Conservation (phyloP, 2,113 vertebrate genomes). For the Phalacrocorax brasilianus region DNA sequence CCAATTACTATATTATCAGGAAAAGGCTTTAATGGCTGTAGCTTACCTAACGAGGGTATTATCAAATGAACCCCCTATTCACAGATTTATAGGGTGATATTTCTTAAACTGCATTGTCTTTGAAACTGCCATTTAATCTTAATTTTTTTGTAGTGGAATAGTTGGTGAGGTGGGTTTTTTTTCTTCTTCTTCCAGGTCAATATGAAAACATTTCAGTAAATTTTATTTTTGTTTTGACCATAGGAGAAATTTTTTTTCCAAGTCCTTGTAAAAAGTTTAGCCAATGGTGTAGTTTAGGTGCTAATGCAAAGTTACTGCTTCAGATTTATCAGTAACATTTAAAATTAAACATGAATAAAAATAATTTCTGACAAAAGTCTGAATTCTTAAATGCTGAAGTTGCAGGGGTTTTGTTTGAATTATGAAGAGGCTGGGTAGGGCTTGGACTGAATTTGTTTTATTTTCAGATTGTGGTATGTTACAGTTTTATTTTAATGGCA, state of each 20-base stretch:
- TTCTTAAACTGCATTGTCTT: not conserved
- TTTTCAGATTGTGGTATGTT: conserved; percentile 29
- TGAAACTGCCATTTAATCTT: not conserved
- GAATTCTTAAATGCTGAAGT: not conserved
- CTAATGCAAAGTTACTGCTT: not conserved
- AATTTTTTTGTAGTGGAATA: not conserved
- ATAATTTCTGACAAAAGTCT: not conserved
- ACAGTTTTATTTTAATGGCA: conserved; percentile 24
- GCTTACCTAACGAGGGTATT: not conserved
- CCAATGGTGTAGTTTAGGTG: not conserved
- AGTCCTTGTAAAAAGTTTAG: not conserved
- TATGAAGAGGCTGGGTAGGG: not conserved
- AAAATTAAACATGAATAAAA: not conserved
- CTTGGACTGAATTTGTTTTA: not conserved
- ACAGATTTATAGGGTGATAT: not conserved
- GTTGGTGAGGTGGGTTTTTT: not conserved
- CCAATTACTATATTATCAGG: not conserved
- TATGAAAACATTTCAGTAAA: not conserved
- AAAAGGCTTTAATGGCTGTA: not conserved
- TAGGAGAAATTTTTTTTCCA: not conserved
- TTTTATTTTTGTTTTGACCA: not conserved
- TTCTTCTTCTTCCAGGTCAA: not conserved
- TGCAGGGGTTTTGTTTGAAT: not conserved
- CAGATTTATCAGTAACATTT: not conserved
- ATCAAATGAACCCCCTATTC: not conserved